Conservation (phyloP, 23 tunicate genomes). For the Ascidia mentula region DNA sequence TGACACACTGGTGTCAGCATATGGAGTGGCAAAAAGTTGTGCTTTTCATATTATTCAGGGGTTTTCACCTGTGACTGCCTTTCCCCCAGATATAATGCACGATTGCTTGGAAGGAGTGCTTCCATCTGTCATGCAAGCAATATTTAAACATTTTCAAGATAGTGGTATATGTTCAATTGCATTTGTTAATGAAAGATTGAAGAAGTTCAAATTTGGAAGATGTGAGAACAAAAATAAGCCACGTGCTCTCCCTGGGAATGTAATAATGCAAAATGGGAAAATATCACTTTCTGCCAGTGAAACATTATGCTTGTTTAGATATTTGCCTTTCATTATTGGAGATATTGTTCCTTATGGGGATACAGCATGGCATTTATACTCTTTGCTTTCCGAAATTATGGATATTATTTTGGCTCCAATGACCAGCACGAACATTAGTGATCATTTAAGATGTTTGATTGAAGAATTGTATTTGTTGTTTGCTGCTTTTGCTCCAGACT, state of each 20-base stretch:
- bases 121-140: neutral
- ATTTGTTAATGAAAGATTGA: slow-evolving; percentile 14
- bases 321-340: slow-evolving; percentile 20
- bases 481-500: slow-evolving; percentile 20
- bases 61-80: slow-evolving; percentile 20
- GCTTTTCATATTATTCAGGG: slow-evolving; percentile 5
- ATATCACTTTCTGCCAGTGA: slow-evolving; percentile 24
- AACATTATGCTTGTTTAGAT: slow-evolving; percentile 16
- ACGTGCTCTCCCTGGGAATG: slow-evolving; percentile 11
- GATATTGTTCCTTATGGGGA: slow-evolving; percentile 7
- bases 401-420: slow-evolving; percentile 18
- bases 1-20: neutral
- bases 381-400: slow-evolving; percentile 1
- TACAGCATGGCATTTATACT: slow-evolving; percentile 14
- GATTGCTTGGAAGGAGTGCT: slow-evolving; percentile 24
- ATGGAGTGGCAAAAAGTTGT: slow-evolving; percentile 20
- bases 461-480: slow-evolving; percentile 12
- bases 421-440: slow-evolving; percentile 1
- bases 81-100: slow-evolving; percentile 22
- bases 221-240: slow-evolving; percentile 17
- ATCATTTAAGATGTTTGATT: slow-evolving; percentile 10
- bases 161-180: neutral
- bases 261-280: neutral
- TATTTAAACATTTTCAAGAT: slow-evolving; percentile 14
- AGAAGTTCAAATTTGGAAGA: slow-evolving; percentile 23